Conservation (phyloP, 2,113 vertebrate species). For the Cyrtonyx montezumae region DNA sequence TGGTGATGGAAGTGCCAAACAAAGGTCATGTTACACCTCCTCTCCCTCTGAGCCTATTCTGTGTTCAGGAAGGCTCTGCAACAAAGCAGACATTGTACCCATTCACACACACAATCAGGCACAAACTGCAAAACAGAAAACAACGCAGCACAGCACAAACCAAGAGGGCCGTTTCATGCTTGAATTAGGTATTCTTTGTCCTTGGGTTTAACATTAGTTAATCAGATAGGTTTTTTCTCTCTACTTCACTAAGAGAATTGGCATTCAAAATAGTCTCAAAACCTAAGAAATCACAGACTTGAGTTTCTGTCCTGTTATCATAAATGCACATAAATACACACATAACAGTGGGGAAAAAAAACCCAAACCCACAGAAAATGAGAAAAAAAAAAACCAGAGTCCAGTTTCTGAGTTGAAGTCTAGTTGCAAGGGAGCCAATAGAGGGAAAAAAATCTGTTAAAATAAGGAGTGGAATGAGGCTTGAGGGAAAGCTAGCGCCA, state of each 20-base stretch:
- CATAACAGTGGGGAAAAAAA: background rate
- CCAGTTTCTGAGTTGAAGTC: background rate
- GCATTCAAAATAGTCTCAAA: background rate
- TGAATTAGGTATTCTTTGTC: slow-evolving; percentile 1
- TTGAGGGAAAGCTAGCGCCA: background rate
- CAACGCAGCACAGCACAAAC: rapidly evolving
- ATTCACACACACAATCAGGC: background rate
- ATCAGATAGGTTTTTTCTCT: slow-evolving; percentile 7
- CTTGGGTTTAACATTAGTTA: slow-evolving; percentile 5
- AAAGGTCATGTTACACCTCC: rapidly evolving
- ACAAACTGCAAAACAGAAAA: background rate
- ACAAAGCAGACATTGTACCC: background rate
- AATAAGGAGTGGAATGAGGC: background rate
- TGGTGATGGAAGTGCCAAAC: background rate
- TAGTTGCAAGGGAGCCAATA: background rate
- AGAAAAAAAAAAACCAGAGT: background rate
- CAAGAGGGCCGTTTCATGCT: background rate
- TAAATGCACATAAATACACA: slow-evolving; percentile 6
- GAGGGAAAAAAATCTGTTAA: background rate
- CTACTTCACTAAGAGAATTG: background rate
- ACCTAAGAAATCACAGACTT: background rate
- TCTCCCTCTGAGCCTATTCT: background rate
- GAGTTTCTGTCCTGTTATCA: background rate
- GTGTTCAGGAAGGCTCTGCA: background rate
- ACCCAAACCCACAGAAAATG: rapidly evolving